These are phyloP conservation scores for Larimichthys crocea DNA, from an alignment of 2,113 vertebrate species.

Conservation along the genomic window DNA sequence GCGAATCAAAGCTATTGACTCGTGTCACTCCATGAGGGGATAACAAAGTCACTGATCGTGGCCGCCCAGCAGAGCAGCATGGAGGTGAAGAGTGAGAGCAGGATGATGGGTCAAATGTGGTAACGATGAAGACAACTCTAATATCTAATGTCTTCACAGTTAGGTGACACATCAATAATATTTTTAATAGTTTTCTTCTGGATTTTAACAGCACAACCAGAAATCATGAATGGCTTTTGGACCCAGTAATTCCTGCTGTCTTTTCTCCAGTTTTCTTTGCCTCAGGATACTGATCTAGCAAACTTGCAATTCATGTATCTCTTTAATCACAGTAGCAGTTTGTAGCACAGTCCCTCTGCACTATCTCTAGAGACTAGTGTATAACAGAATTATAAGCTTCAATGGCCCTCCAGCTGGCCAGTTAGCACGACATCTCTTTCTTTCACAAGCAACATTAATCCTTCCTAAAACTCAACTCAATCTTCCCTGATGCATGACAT, in stretches of 20 bases:
- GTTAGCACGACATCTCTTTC: constrained; percentile 30
- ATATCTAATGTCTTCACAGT: background rate
- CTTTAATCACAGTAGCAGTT: constrained; percentile 47
- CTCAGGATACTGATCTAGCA: constrained; percentile 37
- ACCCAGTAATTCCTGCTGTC: background rate
- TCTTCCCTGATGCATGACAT: constrained; percentile 41
- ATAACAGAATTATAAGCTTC: constrained; percentile 32
- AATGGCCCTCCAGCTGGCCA: constrained; percentile 21
- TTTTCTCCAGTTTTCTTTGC: constrained; percentile 10
- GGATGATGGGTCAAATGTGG: constrained; percentile 31
- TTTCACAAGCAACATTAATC: constrained; percentile 46
- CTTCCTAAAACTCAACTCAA: constrained; percentile 30
- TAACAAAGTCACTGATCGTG: constrained; percentile 67
- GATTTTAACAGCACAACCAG: background rate
- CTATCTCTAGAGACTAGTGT: constrained; percentile 29
- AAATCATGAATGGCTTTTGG: constrained; percentile 4
- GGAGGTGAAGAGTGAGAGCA: constrained; percentile 9
- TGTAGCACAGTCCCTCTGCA: constrained; percentile 19
- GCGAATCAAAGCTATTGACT: constrained; percentile 82
- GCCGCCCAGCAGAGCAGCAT: constrained; percentile 32
- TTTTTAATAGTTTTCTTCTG: constrained; percentile 1
- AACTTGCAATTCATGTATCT: constrained; percentile 44
- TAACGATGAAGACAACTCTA: background rate
- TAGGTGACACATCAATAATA: too few relatives aligned
- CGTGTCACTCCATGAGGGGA: constrained; percentile 70